Percentiles rank a stretch among this genome's conserved stretches.
Evolutionary conservation across 2,888 invertebrate genomes (phyloP).

Genomic region (Dioctria linearis): DNA sequence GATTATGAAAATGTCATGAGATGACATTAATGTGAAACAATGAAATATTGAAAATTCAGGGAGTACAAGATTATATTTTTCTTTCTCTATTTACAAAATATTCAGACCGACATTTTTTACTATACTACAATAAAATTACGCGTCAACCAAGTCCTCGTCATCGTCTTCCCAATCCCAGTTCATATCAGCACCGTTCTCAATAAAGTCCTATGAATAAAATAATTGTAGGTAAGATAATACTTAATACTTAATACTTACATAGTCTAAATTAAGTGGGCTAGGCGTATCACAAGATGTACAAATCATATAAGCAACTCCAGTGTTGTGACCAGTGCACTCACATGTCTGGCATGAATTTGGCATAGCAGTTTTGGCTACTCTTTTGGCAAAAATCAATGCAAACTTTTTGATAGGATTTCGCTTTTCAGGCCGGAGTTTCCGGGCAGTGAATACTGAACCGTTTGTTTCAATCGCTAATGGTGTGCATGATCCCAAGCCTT

Average conservation of each 20-base stretch:
- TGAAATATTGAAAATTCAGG: slow-evolving; percentile 17
- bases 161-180: slow-evolving; percentile 56
- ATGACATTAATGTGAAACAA: neutral
- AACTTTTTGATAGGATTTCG: slow-evolving; percentile 76
- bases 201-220: slow-evolving; percentile 50
- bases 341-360: slow-evolving; percentile 78
- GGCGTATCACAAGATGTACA: slow-evolving; percentile 75
- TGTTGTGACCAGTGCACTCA: slow-evolving; percentile 79
- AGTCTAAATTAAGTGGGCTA: slow-evolving; percentile 71
- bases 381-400: slow-evolving; percentile 77
- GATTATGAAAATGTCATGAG: neutral
- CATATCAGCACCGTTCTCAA: slow-evolving; percentile 50
- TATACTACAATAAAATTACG: neutral
- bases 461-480: slow-evolving; percentile 89
- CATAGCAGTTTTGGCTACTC: slow-evolving; percentile 76
- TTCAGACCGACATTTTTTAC: neutral
- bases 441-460: slow-evolving; percentile 78
- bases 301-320: slow-evolving; percentile 78
- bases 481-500: slow-evolving; percentile 83
- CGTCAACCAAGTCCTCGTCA: slow-evolving; percentile 39
- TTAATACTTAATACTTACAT: slow-evolving; percentile 72
- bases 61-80: slow-evolving; percentile 10
- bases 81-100: slow-evolving; percentile 40
- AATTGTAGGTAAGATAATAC: neutral
- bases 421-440: slow-evolving; percentile 75